A percentile compares a stretch with the other conserved stretches of the same genome.
Conservation (phyloP, 1,140 invertebrate species). For the Nomia melanderi region DNA sequence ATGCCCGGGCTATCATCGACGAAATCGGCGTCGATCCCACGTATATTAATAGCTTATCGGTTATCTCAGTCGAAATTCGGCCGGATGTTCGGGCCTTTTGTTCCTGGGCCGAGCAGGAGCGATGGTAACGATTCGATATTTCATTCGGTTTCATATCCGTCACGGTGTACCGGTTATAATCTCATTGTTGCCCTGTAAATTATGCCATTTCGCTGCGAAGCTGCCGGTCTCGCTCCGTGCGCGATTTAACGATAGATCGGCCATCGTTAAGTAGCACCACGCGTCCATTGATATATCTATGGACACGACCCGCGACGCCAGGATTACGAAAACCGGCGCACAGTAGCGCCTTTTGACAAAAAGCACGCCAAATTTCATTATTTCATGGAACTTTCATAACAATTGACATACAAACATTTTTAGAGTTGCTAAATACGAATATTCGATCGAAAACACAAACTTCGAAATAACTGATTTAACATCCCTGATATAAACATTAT, state of each 20-base stretch:
- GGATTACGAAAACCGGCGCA: slow-evolving; percentile 34
- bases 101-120: slow-evolving; percentile 74
- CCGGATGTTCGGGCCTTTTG: slow-evolving; percentile 79
- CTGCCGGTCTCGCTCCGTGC: slow-evolving; percentile 7
- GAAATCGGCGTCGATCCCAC: slow-evolving; percentile 39
- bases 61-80: slow-evolving; percentile 74
- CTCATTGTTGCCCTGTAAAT: slow-evolving; percentile 55
- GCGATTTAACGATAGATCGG: slow-evolving; percentile 30
- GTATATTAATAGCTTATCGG: slow-evolving; percentile 71
- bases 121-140: slow-evolving; percentile 79
- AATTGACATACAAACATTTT: too few species aligned
- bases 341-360: too few species aligned
- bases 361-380: too few species aligned
- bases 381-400: too few species aligned
- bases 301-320: too few species aligned
- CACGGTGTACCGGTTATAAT: slow-evolving; percentile 39
- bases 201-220: slow-evolving; percentile 23
- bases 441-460: too few species aligned
- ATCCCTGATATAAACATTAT: too few species aligned
- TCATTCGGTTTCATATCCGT: slow-evolving; percentile 65
- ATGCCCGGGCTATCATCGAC: slow-evolving; percentile 11
- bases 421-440: too few species aligned
- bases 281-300: not conserved
- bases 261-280: slow-evolving; percentile 13
- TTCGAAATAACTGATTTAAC: too few species aligned